Base-by-base conservation (phyloP, 2,888 invertebrate species). In the Eupithecia vulgata region DNA sequence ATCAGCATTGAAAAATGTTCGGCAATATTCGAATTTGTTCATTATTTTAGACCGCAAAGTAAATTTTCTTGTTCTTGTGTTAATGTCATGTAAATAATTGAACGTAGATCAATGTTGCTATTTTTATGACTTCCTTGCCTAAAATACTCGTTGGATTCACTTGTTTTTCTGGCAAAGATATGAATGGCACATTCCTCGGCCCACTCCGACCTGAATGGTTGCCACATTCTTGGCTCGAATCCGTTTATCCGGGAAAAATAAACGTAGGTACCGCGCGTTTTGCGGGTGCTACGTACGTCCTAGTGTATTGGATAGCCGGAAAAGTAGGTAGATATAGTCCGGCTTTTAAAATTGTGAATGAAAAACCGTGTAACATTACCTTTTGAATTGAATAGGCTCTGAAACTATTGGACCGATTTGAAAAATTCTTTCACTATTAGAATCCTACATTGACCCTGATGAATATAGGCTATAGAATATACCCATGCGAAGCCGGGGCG, bases 201-300 rank as follows among this genome's bases (percentile, higher is more conserved):
- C 93, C 92, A 93, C 94, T 92, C 91, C 92, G 92, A 89, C 90
- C 94, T 94, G 93, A 94, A 94, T 94, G 94, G 92, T 94, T 93
- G 94, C 93, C 87, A 94, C 92, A 94, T 94, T 94, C 94, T 93
- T 94, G 94, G 94, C 94, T 89, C 89, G 83, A 89, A 86, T 91
- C 90, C 92, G 92, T 93, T 89, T 92, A 91, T 90, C 82, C 87
- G 88, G 88, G 92, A 92, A 91, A 93, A 93, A 92, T 89, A 90
- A 92, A 91, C 89, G 88, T 87, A 83, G 89, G 62, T 21, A 52
- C 48, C 21, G 21, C 52, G 52, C 10, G 12, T n/a, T 52, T 21
- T 57, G 57, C 25, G 13, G 57, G 13, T 52, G 0, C 25, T 57
- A 52, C 52, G 52, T 52, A 52, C 21, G 12, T 21, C 5, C 5